Evolutionary conservation across 1,140 invertebrate species (phyloP).

Genomic region (Aphis craccivora): DNA sequence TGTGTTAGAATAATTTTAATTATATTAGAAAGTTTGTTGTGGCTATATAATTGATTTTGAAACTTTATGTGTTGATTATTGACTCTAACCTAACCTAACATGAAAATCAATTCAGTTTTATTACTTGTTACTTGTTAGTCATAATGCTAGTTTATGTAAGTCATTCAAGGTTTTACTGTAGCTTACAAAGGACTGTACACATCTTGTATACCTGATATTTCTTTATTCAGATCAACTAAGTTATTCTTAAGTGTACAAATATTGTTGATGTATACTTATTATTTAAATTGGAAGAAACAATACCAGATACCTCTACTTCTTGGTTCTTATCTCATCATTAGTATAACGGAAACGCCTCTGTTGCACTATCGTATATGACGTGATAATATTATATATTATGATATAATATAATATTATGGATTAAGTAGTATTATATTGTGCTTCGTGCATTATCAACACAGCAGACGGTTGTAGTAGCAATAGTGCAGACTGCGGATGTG

Average conservation of each 20-base stretch:
- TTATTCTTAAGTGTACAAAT: not conserved
- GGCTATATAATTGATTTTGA: not conserved
- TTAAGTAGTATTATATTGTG: not conserved
- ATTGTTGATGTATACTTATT: not conserved
- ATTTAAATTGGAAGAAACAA: not conserved
- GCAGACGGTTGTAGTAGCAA: not conserved
- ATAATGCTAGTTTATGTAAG: not conserved
- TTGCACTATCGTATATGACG: not conserved
- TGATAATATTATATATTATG: not conserved
- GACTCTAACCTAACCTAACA: not conserved
- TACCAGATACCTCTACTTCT: not conserved
- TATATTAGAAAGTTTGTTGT: not conserved
- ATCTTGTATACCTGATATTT: not conserved
- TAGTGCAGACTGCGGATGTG: not conserved
- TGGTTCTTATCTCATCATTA: not conserved
- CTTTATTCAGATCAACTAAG: not conserved
- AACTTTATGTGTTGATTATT: not conserved
- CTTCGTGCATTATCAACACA: not conserved
- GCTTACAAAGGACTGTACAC: not conserved
- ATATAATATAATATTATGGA: not conserved
- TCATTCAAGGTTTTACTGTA: not conserved
- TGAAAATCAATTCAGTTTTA: not conserved
- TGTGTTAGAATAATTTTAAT: not conserved
- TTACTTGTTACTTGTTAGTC: not conserved
- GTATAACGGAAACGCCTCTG: not conserved